Conservation (phyloP, 2,888 invertebrate genomes). For the Caradrina kadenii region DNA sequence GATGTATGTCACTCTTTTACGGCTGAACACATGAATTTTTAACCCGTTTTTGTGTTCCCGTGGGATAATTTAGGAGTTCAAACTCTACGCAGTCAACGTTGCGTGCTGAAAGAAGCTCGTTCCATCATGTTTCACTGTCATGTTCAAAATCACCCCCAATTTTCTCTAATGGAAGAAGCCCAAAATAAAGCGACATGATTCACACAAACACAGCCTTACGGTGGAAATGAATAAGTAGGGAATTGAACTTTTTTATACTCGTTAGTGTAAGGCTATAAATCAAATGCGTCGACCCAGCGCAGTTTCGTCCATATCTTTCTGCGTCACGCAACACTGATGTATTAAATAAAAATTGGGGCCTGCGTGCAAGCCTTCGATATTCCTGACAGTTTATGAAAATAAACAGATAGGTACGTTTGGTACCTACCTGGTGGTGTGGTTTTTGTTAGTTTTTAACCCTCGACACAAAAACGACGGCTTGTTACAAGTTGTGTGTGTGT, state of each 20-base stretch:
- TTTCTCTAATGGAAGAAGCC: slow-evolving; percentile 29
- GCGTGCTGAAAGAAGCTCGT: too few species aligned
- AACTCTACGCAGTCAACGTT: too few species aligned
- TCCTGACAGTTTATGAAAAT: slow-evolving; percentile 13
- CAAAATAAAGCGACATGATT: slow-evolving; percentile 36
- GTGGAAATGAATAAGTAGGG: slow-evolving; percentile 39
- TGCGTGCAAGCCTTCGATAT: slow-evolving; percentile 37
- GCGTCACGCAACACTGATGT: slow-evolving; percentile 69
- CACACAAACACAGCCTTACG: slow-evolving; percentile 13
- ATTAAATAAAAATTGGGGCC: slow-evolving; percentile 42
- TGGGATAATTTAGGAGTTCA: too few species aligned
- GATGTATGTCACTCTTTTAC: too few species aligned
- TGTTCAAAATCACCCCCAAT: slow-evolving; percentile 42
- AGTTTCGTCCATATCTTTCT: slow-evolving; percentile 41
- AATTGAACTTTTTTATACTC: slow-evolving; percentile 47
- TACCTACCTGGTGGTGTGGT: too few species aligned
- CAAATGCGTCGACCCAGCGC: slow-evolving; percentile 39
- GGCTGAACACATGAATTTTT: too few species aligned
- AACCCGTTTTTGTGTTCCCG: too few species aligned
- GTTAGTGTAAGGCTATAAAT: slow-evolving; percentile 51
- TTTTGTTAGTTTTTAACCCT: too few species aligned
- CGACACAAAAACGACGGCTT: too few species aligned
- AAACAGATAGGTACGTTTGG: background rate
- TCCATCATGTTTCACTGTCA: slow-evolving; percentile 39
- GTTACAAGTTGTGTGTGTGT: too few species aligned